Evolutionary conservation across 2,888 invertebrate genomes (phyloP), one percentile per base, ranked within the genome.

Genomic region (Uloborus plumipes): DNA sequence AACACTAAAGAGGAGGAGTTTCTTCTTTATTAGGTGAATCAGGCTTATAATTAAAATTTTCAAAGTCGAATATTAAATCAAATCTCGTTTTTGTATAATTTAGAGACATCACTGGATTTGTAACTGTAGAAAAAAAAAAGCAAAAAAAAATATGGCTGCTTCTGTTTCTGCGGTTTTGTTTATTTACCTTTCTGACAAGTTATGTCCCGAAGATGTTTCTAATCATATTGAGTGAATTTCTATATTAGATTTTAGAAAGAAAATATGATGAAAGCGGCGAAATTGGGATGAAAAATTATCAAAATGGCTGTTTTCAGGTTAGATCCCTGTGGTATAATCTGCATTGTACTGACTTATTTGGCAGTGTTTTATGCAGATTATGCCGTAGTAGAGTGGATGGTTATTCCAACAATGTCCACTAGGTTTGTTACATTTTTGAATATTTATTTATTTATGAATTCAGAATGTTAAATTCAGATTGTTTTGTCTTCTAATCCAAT

Each of bases 341-440:
- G 95, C 89, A 91, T 95, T 85, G 88, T 94, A 85, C 91, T 95
- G 85, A 95, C 95, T 64, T 96, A 96, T 88, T 89, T 91, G 67
- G 94, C 95, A 69, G 92, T 96, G 59, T 91, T 94, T 87, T 96
- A 96, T 88, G 95, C 95, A 47, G 95, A 95, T 89, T 96, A 95
- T 90, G 96, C 95, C 79, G 93, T 95, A 71, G 91, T 95, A 86
- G 91, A 93, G 89, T 95, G 95, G 94, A 93, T 96, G 84, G 78
- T 84, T 55, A 78, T 84, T 31, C 84, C 94, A 85, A 93, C 94
- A 22, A 94, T 95, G 93, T 92, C 92, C 86, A 92, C 93, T 87
- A 94, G 94, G 95, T 95, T 90, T 86, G 88, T 87, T 31, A 47
- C 18, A 26, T 47, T 71, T 61, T 20, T 9, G 9, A 61, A 6